Evolutionary conservation across 2,113 vertebrate genomes (phyloP).

Genomic region (Chionomys nivalis): DNA sequence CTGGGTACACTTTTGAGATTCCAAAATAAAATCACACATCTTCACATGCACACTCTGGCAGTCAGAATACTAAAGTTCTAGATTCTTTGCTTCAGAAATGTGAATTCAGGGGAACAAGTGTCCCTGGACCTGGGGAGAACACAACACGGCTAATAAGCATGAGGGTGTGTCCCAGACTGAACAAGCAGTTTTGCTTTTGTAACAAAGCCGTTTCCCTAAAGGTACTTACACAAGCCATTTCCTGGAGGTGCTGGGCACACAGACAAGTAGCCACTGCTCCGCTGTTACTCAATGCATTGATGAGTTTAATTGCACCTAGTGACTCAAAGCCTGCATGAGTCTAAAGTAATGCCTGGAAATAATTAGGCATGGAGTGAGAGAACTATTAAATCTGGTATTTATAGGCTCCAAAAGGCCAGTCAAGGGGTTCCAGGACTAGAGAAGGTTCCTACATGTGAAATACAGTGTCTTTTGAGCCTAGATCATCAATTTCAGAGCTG

Average conservation of each 20-base stretch:
- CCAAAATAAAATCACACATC: constrained; percentile 55
- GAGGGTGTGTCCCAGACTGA: constrained; percentile 27
- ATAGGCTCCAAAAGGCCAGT: constrained; percentile 52
- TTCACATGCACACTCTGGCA: background rate
- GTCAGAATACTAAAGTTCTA: constrained; percentile 30
- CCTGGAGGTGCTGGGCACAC: constrained; percentile 1
- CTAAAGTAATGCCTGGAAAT: constrained; percentile 62
- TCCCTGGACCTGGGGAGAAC: constrained; percentile 52
- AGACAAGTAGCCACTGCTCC: background rate
- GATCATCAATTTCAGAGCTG: background rate
- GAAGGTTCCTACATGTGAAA: constrained; percentile 53
- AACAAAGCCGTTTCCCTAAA: constrained; percentile 49
- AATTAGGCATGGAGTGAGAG: constrained; percentile 39
- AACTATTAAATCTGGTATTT: constrained; percentile 45
- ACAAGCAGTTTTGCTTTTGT: constrained; percentile 33
- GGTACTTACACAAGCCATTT: constrained; percentile 53
- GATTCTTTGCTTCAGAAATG: constrained; percentile 11
- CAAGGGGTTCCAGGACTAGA: constrained; percentile 56
- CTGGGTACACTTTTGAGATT: constrained; percentile 29
- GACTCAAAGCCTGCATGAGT: constrained; percentile 62
- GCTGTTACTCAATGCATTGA: constrained; percentile 2
- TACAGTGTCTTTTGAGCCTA: constrained; percentile 24
- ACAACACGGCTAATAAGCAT: constrained; percentile 51
- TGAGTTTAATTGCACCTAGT: constrained; percentile 52
- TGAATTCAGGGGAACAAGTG: constrained; percentile 2